Base-by-base conservation (phyloP, 2,113 vertebrate genomes). In the Gobius niger region DNA sequence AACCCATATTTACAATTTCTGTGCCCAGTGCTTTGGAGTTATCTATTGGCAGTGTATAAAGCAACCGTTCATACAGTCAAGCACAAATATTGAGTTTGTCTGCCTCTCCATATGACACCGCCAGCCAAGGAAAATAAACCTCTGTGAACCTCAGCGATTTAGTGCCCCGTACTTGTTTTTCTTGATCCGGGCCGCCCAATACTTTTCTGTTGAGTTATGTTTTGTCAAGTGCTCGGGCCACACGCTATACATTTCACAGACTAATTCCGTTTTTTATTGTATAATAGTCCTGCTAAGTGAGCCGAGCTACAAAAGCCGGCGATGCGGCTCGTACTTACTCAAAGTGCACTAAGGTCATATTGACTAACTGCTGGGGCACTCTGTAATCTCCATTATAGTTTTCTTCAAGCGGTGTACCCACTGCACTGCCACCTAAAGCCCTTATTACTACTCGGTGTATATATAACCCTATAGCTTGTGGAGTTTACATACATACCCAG, bases 271-370 rank as follows among this genome's bases (percentile, higher is more conserved):
- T n/a, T 60, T 60, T 40, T 44, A 60, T 60, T 42, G 41, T 40
- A 60, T 63, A 63, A 63, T 47, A 44, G 15, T 62, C 59, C 44
- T 44, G 59, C 40, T 44, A 63, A 63, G 42, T 46, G 60, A 40
- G 46, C 49, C 24, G 47, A 70, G 11, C 44, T 67, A 53, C 65
- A 66, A 79, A 80, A 16, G 47, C 24, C 40, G 10, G 34, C n/a
- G 47, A 82, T 44, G 69, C 67, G 72, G 49, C 49, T 13, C 47
- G 9, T 12, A 71, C 72, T 81, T 73, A 84, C 63, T 19, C 18
- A 64, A 78, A 71, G 72, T 52, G 61, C 64, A 78, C 16, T 53
- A 18, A 54, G 53, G 53, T 47, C 16, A 41, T 41, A 42, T 63
- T 34, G 51, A 50, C 11, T 11, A 65, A 59, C 53, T 53, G 14